Evolutionary conservation across 2,888 invertebrate genomes (phyloP).

Genomic region (Cephus pygmeus): DNA sequence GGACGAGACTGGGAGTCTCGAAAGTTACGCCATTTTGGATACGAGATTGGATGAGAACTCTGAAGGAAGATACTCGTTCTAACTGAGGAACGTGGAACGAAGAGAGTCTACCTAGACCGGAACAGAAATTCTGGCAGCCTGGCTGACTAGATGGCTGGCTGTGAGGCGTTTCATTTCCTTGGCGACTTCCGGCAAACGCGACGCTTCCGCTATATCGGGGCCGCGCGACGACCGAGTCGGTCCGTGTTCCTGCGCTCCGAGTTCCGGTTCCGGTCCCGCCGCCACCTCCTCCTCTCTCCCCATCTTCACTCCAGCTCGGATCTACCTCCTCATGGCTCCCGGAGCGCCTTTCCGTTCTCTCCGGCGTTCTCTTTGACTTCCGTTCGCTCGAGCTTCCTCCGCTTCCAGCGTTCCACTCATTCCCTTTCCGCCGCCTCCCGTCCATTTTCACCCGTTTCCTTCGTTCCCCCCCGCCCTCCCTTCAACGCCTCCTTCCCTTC

Average conservation of each 20-base stretch:
- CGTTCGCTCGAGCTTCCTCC: constrained; percentile 45
- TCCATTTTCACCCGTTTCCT: neutral
- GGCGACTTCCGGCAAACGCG: constrained; percentile 65
- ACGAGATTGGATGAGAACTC: neutral
- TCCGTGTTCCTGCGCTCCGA: constrained; percentile 51
- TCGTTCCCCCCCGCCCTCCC: neutral
- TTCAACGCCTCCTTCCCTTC: neutral
- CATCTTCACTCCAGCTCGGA: constrained; percentile 18
- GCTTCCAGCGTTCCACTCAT: constrained; percentile 27
- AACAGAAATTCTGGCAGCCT: constrained; percentile 18
- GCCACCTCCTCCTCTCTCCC: constrained; percentile 10
- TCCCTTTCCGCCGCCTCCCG: constrained; percentile 23
- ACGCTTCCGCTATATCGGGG: constrained; percentile 62
- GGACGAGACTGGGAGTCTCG: neutral
- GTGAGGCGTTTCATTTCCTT: constrained; percentile 64
- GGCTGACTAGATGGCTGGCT: constrained; percentile 1
- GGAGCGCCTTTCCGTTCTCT: constrained; percentile 48
- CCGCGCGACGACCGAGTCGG: constrained; percentile 45
- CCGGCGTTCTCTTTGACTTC: constrained; percentile 52
- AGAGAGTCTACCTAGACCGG: constrained; percentile 13
- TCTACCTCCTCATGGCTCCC: constrained; percentile 6
- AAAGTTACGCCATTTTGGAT: neutral
- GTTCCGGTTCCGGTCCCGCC: constrained; percentile 57
- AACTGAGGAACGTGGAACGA: constrained; percentile 19
- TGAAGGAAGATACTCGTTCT: constrained; percentile 17